Percentiles rank a stretch among this genome's conserved stretches.
phyloP scores from a whole-genome alignment of 2,888 invertebrate species.

The Dendrolimus pini region DNA sequence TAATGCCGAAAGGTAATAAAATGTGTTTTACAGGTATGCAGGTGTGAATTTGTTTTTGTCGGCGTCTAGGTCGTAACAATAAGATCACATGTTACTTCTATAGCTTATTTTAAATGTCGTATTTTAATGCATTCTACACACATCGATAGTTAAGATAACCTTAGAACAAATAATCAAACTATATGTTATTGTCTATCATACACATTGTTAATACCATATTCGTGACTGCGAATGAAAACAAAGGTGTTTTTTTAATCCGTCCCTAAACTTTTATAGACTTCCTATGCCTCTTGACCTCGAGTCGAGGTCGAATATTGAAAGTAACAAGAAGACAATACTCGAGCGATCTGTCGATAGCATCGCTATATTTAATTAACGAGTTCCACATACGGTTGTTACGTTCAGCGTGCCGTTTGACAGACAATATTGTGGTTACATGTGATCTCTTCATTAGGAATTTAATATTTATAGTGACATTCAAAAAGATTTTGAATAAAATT shows the following conservation, averaged over 20 bases:
- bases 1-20: no score
- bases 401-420: constrained; percentile 5
- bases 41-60: no score
- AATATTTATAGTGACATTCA: no score
- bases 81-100: no score
- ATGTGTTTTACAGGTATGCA: no score
- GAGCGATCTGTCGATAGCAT: constrained; percentile 33
- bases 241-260: not conserved
- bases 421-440: no score
- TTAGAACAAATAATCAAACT: not conserved
- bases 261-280: not conserved
- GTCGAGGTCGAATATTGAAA: constrained; percentile 45
- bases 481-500: no score
- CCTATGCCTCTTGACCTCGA: constrained; percentile 24
- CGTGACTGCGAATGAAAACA: not conserved
- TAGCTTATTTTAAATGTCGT: no score
- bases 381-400: constrained; percentile 18
- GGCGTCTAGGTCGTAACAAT: no score
- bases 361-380: constrained; percentile 40
- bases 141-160: not conserved
- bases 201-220: not conserved
- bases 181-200: not conserved
- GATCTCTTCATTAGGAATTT: no score
- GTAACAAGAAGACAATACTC: constrained; percentile 36
- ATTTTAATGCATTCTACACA: not conserved